Conservation (phyloP, 2,888 invertebrate species). For the Ochlodes sylvanus region DNA sequence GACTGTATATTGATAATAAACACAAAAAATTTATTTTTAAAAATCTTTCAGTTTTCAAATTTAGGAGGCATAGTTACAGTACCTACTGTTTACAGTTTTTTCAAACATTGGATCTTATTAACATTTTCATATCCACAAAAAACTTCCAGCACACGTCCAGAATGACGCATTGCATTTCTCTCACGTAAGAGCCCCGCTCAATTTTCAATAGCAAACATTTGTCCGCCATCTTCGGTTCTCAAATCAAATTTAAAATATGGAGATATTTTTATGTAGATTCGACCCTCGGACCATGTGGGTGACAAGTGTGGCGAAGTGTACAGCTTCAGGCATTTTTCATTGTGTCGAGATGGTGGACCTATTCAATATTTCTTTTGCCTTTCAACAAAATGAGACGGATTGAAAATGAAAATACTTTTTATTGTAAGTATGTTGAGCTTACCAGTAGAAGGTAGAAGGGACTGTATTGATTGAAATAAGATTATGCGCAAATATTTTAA, state of each 20-base stretch:
- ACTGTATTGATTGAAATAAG: neutral
- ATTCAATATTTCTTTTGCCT: constrained; percentile 58
- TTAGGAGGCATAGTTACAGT: too few relatives aligned
- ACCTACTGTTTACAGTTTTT: neutral
- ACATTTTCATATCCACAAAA: constrained; percentile 14
- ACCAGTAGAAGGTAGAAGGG: neutral
- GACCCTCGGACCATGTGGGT: constrained; percentile 71
- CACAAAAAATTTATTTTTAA: too few relatives aligned
- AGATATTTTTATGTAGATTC: constrained; percentile 76
- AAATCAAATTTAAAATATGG: constrained; percentile 84
- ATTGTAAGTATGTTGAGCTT: neutral
- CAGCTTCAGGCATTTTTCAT: constrained; percentile 59
- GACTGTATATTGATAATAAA: too few relatives aligned
- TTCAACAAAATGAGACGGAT: constrained; percentile 33
- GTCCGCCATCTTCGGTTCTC: constrained; percentile 66
- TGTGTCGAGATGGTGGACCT: constrained; percentile 57
- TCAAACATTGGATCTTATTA: neutral
- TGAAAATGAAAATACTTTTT: constrained; percentile 26
- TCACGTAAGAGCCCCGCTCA: constrained; percentile 77
- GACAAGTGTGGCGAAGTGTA: constrained; percentile 66
- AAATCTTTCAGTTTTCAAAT: too few relatives aligned
- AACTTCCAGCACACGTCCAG: constrained; percentile 3
- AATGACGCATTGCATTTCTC: constrained; percentile 69
- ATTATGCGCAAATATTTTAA: neutral
- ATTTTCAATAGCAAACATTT: constrained; percentile 84